Conservation (phyloP, 2,113 vertebrate genomes). For the Paramormyrops kingsleyae region DNA sequence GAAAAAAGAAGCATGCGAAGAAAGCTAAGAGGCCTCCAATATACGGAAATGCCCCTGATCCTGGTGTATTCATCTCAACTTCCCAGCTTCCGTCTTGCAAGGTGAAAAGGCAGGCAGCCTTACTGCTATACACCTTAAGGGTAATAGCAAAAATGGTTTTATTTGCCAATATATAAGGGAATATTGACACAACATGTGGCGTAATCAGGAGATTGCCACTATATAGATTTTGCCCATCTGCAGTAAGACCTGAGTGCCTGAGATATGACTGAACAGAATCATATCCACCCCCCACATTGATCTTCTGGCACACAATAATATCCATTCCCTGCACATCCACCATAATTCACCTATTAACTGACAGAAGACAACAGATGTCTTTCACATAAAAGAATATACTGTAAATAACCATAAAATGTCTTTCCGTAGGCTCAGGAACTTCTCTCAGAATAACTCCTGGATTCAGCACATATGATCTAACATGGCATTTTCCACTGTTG, state of each 20-base stretch:
- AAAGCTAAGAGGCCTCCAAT: neutral
- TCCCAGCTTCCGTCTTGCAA: neutral
- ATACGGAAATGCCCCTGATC: neutral
- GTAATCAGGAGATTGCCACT: neutral
- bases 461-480: neutral
- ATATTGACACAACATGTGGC: neutral
- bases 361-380: neutral
- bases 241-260: neutral
- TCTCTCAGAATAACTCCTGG: neutral
- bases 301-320: neutral
- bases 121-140: neutral
- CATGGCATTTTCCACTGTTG: neutral
- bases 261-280: neutral
- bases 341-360: neutral
- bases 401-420: neutral
- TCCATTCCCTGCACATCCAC: neutral
- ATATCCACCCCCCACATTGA: neutral
- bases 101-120: neutral
- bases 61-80: neutral
- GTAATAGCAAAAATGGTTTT: neutral
- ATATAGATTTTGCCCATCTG: neutral
- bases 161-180: neutral
- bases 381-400: neutral
- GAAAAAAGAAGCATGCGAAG: neutral
- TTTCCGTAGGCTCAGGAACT: neutral